Base-by-base conservation (phyloP, 2,888 invertebrate species). In the Polyommatus icarus region DNA sequence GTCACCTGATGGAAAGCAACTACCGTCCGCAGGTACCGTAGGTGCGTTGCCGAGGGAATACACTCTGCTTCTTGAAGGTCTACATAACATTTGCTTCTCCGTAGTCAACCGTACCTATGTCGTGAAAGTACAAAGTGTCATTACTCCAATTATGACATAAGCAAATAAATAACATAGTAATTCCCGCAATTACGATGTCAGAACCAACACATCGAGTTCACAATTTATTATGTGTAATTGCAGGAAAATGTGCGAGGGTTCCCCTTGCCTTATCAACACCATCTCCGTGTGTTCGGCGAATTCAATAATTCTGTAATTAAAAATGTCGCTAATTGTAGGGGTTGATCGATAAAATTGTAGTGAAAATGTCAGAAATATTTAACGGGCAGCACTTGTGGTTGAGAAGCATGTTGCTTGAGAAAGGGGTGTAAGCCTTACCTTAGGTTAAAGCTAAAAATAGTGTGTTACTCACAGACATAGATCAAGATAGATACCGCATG, bases 201-300 rank as follows among this genome's bases (percentile, higher is more conserved):
- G 73, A 73, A 1, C 73, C 20, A 73, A 50, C 73, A 73, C 73
- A 46, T 73, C 20, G 50, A 20, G 46, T 20, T 46, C 61, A 61
- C 40, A 73, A 73, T 73, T 73, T 73, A 73, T 73, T 73, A 46
- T 6, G 40, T 73, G 73, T 73, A 73, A 50, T 73, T 73, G 46
- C 46, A 46, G 73, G 73, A 73, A 50, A 72, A 72, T 40, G 20
- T 72, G 4, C 50, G 73, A 73, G 73, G 73, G 46, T 73, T 40
- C 40, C 20, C 36, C 46, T n/a, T 20, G n/a, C 59, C 20, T 61
- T 61, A 61, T 61, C 61, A 24, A 20, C 61, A 24, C 61, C 10
- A 61, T 61, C 61, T 61, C 20, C 20, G 3, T 20, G 61, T 12
- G 61, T 61, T 61, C 61, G 20, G 61, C 10, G 61, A 61, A 59